These are phyloP conservation scores for Cettia cetti DNA, from an alignment of 2,113 vertebrate genomes.

Conservation along the genomic window DNA sequence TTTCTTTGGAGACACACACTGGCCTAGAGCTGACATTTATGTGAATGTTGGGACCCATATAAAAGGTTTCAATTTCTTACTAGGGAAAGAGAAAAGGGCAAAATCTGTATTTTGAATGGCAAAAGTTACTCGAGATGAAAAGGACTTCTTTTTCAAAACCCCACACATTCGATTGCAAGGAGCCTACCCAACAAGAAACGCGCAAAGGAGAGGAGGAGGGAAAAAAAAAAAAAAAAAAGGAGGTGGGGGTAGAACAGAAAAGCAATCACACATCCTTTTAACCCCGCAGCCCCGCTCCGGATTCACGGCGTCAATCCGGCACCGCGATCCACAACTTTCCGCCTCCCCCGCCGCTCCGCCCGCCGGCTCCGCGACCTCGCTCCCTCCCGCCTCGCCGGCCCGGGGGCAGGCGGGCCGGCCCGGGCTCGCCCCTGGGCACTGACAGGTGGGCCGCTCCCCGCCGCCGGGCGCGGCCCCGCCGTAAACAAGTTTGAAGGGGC, in stretches of 20 bases:
- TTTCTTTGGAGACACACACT: background rate
- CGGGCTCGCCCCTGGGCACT: background rate
- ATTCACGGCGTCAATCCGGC: background rate
- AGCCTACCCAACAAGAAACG: slow-evolving; percentile 9
- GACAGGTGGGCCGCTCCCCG: background rate
- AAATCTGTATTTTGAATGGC: background rate
- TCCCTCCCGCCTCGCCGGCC: background rate
- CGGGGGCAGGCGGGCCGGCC: background rate
- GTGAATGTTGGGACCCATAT: background rate
- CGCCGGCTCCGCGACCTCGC: background rate
- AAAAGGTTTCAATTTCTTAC: background rate
- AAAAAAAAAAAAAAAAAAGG: no score
- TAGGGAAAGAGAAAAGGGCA: background rate
- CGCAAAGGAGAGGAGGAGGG: background rate
- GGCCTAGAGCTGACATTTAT: background rate
- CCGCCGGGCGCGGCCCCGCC: background rate
- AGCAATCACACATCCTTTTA: slow-evolving; percentile 16
- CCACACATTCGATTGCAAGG: background rate
- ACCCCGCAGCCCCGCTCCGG: background rate
- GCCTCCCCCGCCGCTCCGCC: background rate
- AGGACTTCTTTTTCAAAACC: background rate
- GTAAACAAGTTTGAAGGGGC: background rate
- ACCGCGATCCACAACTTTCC: background rate
- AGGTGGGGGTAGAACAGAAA: background rate
- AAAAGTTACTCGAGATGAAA: slow-evolving; percentile 11